Evolutionary conservation across 2,797 vertebrate species (phyloP).

Genomic region (Acridotheres tristis): DNA sequence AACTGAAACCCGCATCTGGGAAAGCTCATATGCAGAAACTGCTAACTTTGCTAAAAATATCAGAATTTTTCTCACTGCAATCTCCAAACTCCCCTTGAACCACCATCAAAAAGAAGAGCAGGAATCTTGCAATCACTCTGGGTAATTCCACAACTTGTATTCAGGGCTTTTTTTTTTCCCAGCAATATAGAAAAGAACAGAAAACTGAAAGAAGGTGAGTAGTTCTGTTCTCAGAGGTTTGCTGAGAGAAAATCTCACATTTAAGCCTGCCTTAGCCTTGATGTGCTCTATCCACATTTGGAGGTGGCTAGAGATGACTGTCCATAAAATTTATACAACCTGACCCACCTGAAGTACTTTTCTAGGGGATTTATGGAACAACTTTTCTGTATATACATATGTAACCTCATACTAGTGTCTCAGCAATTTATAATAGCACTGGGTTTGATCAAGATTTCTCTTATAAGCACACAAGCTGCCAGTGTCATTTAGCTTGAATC

Average conservation of each 20-base stretch:
- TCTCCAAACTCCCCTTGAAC: background rate
- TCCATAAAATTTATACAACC: background rate
- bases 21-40: background rate
- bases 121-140: background rate
- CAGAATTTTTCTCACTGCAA: no score
- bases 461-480: background rate
- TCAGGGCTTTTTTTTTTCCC: accelerated
- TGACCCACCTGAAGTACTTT: background rate
- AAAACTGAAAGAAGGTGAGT: background rate
- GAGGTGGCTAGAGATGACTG: background rate
- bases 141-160: background rate
- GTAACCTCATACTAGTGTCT: background rate
- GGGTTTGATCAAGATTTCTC: background rate
- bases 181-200: background rate
- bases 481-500: background rate
- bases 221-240: background rate
- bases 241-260: background rate
- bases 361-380: background rate
- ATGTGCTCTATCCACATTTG: background rate
- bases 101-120: background rate
- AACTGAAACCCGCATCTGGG: background rate
- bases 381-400: background rate
- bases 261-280: background rate
- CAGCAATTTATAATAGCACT: background rate
- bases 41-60: background rate